Conservation (phyloP, 2,797 vertebrate genomes). For the Apogon hyalosoma region DNA sequence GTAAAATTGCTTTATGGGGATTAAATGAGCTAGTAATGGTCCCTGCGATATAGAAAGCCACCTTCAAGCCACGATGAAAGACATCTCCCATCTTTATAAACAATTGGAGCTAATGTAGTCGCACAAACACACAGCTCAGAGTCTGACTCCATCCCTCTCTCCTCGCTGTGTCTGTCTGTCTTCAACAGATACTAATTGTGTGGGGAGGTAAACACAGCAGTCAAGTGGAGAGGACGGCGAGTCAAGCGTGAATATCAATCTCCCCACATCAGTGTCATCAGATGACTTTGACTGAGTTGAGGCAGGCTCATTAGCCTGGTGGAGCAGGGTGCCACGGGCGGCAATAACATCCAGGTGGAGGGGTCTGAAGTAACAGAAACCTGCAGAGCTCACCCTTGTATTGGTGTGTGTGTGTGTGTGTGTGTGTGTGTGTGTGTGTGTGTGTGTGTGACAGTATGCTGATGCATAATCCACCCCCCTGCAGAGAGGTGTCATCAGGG, state of each 20-base stretch:
- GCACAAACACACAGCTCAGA: constrained; percentile 32
- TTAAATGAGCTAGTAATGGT: constrained; percentile 77
- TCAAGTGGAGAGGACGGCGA: constrained; percentile 82
- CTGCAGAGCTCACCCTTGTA: constrained; percentile 54
- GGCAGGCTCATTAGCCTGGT: constrained; percentile 79
- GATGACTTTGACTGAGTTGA: constrained; percentile 84
- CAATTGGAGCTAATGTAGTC: constrained; percentile 71
- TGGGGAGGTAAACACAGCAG: constrained; percentile 85
- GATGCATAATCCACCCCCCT: constrained; percentile 27
- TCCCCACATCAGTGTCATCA: constrained; percentile 85
- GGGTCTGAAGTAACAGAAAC: constrained; percentile 32
- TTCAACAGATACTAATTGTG: constrained; percentile 84
- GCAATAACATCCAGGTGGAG: constrained; percentile 58
- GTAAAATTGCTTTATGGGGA: constrained; percentile 64
- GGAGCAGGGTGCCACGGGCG: constrained; percentile 40
- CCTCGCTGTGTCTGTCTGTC: constrained; percentile 67
- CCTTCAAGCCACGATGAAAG: constrained; percentile 77
- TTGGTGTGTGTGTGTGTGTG: no score
- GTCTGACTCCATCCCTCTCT: constrained; percentile 51
- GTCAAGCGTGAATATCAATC: constrained; percentile 89
- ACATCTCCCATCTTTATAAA: constrained; percentile 79
- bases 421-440: no score
- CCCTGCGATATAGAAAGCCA: constrained; percentile 64
- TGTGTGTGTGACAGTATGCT: constrained; percentile 8
- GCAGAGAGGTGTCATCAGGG: constrained; percentile 39